These are phyloP conservation scores for Rhagonycha lutea DNA, from an alignment of 2,888 invertebrate genomes.

Conservation along the genomic window DNA sequence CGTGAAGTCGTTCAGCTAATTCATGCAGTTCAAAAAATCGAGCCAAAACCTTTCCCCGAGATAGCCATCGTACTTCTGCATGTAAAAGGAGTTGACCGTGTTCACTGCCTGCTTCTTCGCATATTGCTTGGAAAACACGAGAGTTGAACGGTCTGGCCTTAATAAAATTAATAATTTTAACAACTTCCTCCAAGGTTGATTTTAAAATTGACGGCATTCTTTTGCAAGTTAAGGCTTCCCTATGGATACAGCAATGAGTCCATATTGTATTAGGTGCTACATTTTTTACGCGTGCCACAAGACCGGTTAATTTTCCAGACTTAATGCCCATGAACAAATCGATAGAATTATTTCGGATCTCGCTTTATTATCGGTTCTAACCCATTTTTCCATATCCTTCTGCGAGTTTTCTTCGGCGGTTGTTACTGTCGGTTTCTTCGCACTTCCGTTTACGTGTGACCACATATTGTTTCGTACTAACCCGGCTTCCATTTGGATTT, in stretches of 20 bases:
- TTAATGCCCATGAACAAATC: no score
- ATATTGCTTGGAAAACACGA: slow-evolving; percentile 17
- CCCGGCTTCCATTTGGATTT: no score
- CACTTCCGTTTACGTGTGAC: no score
- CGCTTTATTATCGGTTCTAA: no score
- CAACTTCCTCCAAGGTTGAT: slow-evolving; percentile 14
- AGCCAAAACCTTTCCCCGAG: slow-evolving; percentile 30
- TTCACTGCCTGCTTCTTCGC: slow-evolving; percentile 28
- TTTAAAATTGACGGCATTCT: slow-evolving; percentile 17
- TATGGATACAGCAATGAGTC: slow-evolving; percentile 29
- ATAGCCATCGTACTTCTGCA: slow-evolving; percentile 31
- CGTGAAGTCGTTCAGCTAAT: slow-evolving; percentile 6
- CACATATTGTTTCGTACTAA: no score
- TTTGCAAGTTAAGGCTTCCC: slow-evolving; percentile 21
- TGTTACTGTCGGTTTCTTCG: no score
- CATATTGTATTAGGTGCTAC: slow-evolving; percentile 9
- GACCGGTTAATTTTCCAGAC: not conserved
- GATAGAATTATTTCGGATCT: no score
- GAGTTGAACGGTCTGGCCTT: slow-evolving; percentile 20
- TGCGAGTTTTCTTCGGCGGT: no score
- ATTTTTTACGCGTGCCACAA: slow-evolving; percentile 17
- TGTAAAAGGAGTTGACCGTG: slow-evolving; percentile 26
- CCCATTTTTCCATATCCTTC: no score
- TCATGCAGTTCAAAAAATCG: slow-evolving; percentile 32
- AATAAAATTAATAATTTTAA: slow-evolving; percentile 25